These are phyloP conservation scores for Amphiprion clarkii DNA, from an alignment of 2,797 vertebrate species.

Conservation along the genomic window DNA sequence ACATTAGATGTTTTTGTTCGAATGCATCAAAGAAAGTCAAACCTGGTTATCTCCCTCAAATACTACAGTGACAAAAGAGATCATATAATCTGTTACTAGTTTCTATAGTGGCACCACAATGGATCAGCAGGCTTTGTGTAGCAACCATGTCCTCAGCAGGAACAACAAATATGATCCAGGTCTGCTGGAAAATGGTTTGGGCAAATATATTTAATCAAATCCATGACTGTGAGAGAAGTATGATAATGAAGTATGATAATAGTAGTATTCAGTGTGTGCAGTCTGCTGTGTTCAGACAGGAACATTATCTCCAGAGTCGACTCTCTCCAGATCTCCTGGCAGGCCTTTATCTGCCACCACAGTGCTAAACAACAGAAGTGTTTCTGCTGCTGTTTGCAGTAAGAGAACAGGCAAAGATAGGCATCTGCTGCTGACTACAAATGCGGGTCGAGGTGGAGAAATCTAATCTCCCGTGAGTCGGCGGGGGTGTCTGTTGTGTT, in stretches of 20 bases:
- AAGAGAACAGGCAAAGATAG: constrained; percentile 73
- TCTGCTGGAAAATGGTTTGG: background rate
- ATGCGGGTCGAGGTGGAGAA: constrained; percentile 52
- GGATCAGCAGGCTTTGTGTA: too few relatives aligned
- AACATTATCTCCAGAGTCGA: constrained; percentile 8
- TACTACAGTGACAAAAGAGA: too few relatives aligned
- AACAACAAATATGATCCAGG: too few relatives aligned
- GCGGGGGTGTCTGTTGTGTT: constrained; percentile 42
- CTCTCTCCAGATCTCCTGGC: constrained; percentile 18
- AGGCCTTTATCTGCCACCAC: constrained; percentile 65
- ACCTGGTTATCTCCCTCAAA: too few relatives aligned
- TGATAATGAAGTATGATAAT: too few relatives aligned
- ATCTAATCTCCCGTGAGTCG: constrained; percentile 50
- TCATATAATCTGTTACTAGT: too few relatives aligned
- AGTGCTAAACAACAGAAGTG: constrained; percentile 63
- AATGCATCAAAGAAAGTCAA: too few relatives aligned
- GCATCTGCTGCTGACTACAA: constrained; percentile 71
- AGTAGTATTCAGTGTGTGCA: too few relatives aligned
- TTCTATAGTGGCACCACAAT: too few relatives aligned
- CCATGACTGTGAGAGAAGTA: background rate
- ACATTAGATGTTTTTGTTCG: too few relatives aligned
- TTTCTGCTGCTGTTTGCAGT: constrained; percentile 70
- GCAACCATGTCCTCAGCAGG: too few relatives aligned
- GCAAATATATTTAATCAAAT: background rate
- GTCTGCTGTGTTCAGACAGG: constrained; percentile 28